phyloP scores from a whole-genome alignment of 37 sponge, comb jelly and placozoan species.

The Geodia barretti region DNA sequence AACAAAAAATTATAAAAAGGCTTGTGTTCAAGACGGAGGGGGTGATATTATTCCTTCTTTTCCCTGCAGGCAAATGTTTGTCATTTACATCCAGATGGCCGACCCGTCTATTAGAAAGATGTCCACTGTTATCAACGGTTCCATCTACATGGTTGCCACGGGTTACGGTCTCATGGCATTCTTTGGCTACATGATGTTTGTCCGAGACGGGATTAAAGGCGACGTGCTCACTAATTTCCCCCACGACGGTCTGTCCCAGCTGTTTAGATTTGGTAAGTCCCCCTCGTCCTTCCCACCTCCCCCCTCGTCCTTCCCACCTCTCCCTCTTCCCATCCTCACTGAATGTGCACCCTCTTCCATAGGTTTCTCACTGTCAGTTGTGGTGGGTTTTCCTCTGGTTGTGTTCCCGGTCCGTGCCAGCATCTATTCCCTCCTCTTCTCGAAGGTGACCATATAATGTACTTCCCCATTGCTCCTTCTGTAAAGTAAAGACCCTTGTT shows the following conservation, averaged over 20 bases:
- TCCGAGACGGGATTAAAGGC: slow-evolving; percentile 39
- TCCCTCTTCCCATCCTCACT: background rate
- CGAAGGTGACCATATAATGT: slow-evolving; percentile 7
- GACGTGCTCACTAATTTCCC: slow-evolving; percentile 70
- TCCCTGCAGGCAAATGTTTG: slow-evolving; percentile 63
- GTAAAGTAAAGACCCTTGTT: too few relatives aligned
- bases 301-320: background rate
- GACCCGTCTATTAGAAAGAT: slow-evolving; percentile 66
- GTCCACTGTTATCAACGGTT: slow-evolving; percentile 33
- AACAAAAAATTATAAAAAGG: too few relatives aligned
- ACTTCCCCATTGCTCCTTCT: too few relatives aligned
- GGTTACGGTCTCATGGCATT: slow-evolving; percentile 55
- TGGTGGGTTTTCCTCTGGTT: slow-evolving; percentile 75
- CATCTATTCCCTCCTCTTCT: slow-evolving; percentile 67
- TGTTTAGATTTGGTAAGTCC: slow-evolving; percentile 52
- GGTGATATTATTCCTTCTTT: too few relatives aligned
- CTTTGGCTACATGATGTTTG: slow-evolving; percentile 73
- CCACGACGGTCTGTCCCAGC: slow-evolving; percentile 32
- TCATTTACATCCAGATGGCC: slow-evolving; percentile 37
- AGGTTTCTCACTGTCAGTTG: slow-evolving; percentile 77
- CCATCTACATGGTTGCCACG: slow-evolving; percentile 31
- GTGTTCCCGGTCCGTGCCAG: slow-evolving; percentile 73
- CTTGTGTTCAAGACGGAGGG: too few relatives aligned
- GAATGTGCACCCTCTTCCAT: background rate
- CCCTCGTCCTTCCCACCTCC: background rate